Evolutionary conservation across 2,113 vertebrate genomes (phyloP), one percentile per base, ranked within the genome.

Genomic region (Herpetotheres cachinnans): DNA sequence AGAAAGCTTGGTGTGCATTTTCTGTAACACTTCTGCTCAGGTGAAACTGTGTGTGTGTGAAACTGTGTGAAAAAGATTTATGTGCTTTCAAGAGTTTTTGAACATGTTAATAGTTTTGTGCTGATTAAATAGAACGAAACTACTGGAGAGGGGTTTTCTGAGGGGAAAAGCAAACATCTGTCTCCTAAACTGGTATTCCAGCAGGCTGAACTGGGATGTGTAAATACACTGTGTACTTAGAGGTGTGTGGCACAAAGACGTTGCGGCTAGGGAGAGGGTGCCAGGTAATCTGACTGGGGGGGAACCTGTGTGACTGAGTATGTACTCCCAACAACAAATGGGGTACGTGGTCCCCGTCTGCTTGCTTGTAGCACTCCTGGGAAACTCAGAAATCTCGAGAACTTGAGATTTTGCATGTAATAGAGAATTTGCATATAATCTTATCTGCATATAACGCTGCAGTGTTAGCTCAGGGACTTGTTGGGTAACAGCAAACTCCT

Each of bases 1-100:
- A 20, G 13, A 8, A 55, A 62, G 6, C 1, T 34, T 40, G 22
- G 10, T 10, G 7, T 4, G 1, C 0, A 0, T 14, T 74, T 80
- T 52, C 11, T 50, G 11, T n/a, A 17, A n/a, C 17, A 0, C 8
- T 86, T 30, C 9, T 55, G 6, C 21, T 70, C 5, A 22, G 44
- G 29, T 61, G 13, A 50, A 92, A 70, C 5, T n/a, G n/a, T n/a
- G n/a, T n/a, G n/a, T n/a, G n/a, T n/a, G n/a, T n/a, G n/a, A n/a
- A n/a, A n/a, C n/a, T n/a, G n/a, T n/a, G n/a, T n/a, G n/a, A n/a
- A 15, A 2, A 3, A 36, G 24, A 13, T 9, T 22, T 34, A 16
- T 27, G n/a, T 30, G 17, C 44, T 77, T 66, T 76, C 56, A 47
- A 49, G 25, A n/a, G 27, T 16, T 50, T 80, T 61, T 67, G 66